phyloP scores from a whole-genome alignment of 1,140 invertebrate species.

The Brachionus plicatilis region DNA sequence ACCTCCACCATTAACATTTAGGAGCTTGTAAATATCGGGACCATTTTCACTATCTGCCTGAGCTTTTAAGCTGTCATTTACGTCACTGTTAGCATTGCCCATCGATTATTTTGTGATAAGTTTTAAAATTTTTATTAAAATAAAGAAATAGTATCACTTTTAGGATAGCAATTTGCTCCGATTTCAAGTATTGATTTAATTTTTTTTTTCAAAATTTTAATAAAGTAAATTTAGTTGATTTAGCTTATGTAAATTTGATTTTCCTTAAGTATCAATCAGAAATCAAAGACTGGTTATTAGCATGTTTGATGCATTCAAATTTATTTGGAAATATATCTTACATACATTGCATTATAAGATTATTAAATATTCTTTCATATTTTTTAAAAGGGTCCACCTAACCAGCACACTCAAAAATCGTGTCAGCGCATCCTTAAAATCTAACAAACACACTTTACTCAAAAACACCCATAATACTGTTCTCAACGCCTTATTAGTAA shows the following conservation, averaged over 20 bases:
- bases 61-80: slow-evolving; percentile 20
- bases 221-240: background rate
- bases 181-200: background rate
- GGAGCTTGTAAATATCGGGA: background rate
- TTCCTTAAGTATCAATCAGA: background rate
- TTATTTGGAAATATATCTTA: background rate
- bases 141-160: background rate
- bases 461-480: too few relatives aligned
- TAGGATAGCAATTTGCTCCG: background rate
- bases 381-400: too few relatives aligned
- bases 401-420: too few relatives aligned
- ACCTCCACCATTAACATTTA: slow-evolving; percentile 23
- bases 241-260: background rate
- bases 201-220: background rate
- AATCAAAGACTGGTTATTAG: background rate
- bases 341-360: too few relatives aligned
- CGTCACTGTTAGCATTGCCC: slow-evolving; percentile 35
- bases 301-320: background rate
- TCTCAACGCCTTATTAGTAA: too few relatives aligned
- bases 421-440: too few relatives aligned
- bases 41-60: slow-evolving; percentile 40
- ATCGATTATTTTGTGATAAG: background rate
- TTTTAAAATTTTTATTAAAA: background rate
- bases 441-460: too few relatives aligned
- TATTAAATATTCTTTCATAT: too few relatives aligned